phyloP scores from a whole-genome alignment of 2,888 invertebrate species.

The Chironomus riparius region DNA sequence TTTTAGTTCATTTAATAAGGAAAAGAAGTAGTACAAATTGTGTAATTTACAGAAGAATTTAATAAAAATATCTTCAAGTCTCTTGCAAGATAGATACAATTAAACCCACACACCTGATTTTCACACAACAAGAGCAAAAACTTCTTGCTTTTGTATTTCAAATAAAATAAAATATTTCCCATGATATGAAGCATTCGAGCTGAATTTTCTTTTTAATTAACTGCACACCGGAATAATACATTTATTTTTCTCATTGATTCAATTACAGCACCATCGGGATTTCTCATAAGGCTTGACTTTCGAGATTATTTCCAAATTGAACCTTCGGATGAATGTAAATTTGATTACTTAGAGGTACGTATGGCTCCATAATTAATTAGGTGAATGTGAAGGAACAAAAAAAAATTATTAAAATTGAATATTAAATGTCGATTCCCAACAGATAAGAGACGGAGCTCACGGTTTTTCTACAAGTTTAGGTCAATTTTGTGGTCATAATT shows the following conservation, averaged over 20 bases:
- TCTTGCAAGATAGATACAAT: too few relatives aligned
- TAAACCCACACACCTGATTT: too few relatives aligned
- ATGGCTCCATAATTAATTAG: constrained; percentile 5
- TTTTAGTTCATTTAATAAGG: too few relatives aligned
- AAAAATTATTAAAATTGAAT: neutral
- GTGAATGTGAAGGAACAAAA: neutral
- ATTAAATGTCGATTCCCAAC: neutral
- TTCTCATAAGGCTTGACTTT: constrained; percentile 66
- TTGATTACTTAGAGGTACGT: constrained; percentile 65
- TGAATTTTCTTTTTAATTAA: too few relatives aligned
- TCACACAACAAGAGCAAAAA: too few relatives aligned
- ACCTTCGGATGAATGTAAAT: constrained; percentile 56
- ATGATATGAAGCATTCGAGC: too few relatives aligned
- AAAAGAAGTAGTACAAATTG: too few relatives aligned
- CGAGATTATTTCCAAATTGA: constrained; percentile 71
- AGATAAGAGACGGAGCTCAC: constrained; percentile 69
- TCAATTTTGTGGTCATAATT: constrained; percentile 61
- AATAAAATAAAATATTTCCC: too few relatives aligned
- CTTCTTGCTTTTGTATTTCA: too few relatives aligned
- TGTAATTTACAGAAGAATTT: too few relatives aligned
- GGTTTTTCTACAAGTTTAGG: constrained; percentile 60
- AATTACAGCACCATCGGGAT: constrained; percentile 51
- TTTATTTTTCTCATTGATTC: neutral
- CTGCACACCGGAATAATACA: neutral
- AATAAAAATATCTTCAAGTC: too few relatives aligned